Evolutionary conservation across 2,797 vertebrate species (phyloP), one percentile per base, ranked within the genome.

Genomic region (Enteromius afrohamiltoni): DNA sequence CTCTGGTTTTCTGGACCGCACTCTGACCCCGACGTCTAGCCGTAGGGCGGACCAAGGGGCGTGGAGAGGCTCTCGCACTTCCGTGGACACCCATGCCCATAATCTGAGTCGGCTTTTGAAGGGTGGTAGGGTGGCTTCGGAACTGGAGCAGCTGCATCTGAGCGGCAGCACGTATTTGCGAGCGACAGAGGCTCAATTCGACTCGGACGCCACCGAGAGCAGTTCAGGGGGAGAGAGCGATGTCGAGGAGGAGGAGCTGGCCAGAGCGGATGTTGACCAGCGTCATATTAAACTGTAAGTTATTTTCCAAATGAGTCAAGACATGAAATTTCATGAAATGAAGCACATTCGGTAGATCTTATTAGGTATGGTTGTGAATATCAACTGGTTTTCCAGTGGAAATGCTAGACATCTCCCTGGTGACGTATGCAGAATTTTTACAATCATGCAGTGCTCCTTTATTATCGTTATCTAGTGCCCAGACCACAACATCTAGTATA

Each of bases 191-290:
- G 95, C 92, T 58, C 97, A 97, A 0, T 99, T 99, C 83, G 98
- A 98, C 94, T 99, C 98, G 0, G 98, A 99, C 76, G 96, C 97
- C 87, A 99, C 97, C 0, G 98, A 99, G 90, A 99, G 98, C 92
- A 99, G 98, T 91, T 99, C 98, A 0, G 98, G 98, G 40, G 98
- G 97, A 42, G 98, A 99, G 90, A 97, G 97, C 53, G 98, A 99
- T 42, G 92, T 98, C 29, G 98, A 99, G 86, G 97, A 99, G 74
- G 98, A 98, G 84, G 97, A 98, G 92, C 93, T 98, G 87, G 92
- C 94, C 90, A 95, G 95, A 90, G 97, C 94, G 88, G 96, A 98
- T 90, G 92, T 95, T 47, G 96, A 97, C 78, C 97, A 98, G 85
- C 95, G 95, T 69, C 97, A 98, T 2, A 93, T 98, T 73, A 96